Conservation (phyloP, 1,140 invertebrate species). For the Lordiphosa mommai region DNA sequence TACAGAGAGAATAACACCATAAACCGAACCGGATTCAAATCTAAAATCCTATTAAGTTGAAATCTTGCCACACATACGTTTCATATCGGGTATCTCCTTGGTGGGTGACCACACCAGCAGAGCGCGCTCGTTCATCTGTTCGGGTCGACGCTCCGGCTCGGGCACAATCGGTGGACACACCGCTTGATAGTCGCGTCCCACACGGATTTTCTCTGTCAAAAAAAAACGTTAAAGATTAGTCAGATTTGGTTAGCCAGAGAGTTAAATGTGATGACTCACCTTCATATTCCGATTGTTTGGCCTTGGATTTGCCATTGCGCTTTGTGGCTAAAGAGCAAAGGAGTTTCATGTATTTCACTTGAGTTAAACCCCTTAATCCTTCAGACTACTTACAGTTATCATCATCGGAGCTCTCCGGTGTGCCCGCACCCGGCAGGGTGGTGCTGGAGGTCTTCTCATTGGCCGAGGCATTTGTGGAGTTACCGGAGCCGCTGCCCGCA, state of each 20-base stretch:
- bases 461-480: constrained; percentile 17
- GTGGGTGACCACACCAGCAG: constrained; percentile 97
- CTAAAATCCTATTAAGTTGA: too few species aligned
- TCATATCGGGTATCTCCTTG: constrained; percentile 90
- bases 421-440: constrained; percentile 58
- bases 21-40: too few species aligned
- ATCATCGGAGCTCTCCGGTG: constrained; percentile 89
- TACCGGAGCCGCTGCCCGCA: constrained; percentile 15
- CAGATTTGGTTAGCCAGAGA: neutral
- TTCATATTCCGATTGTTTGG: constrained; percentile 78
- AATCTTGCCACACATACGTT: constrained; percentile 86
- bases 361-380: neutral
- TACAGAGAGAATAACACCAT: too few species aligned
- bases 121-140: constrained; percentile 88
- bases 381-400: constrained; percentile 85
- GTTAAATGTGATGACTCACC: constrained; percentile 31
- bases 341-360: neutral
- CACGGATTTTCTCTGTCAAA: constrained; percentile 90
- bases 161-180: constrained; percentile 89
- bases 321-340: constrained; percentile 63
- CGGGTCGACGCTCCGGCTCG: constrained; percentile 83
- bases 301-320: constrained; percentile 72
- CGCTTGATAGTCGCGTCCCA: constrained; percentile 96
- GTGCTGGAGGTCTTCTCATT: constrained; percentile 47
- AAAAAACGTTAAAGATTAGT: neutral